These are phyloP conservation scores for Lasioglossum leucozonium DNA, from an alignment of 2,888 invertebrate genomes.

Conservation along the genomic window DNA sequence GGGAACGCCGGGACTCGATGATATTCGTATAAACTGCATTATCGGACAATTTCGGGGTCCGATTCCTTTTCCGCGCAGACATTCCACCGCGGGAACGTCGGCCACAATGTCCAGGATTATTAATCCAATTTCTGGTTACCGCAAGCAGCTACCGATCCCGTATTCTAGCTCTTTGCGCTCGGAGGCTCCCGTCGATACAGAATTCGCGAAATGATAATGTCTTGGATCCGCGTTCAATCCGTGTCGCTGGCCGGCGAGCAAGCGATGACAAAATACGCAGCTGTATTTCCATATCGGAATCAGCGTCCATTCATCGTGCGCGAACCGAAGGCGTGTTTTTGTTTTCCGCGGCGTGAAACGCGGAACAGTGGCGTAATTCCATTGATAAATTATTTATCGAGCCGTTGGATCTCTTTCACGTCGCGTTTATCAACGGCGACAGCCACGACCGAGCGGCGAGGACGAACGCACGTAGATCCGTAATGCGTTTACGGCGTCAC, in stretches of 20 bases:
- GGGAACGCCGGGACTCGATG: conserved; percentile 5
- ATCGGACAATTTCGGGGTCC: conserved; percentile 6
- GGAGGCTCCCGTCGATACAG: not conserved
- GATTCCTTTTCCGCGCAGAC: conserved; percentile 14
- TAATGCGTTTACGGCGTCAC: conserved; percentile 28
- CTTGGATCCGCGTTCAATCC: not conserved
- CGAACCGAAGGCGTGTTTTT: not conserved
- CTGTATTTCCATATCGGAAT: not conserved
- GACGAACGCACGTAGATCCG: not conserved
- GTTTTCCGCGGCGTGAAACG: not conserved
- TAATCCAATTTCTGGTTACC: not conserved
- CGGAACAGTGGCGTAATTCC: not conserved
- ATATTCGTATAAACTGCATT: conserved; percentile 22
- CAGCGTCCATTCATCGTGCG: not conserved
- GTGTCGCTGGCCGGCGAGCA: not conserved
- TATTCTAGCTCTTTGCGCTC: not conserved
- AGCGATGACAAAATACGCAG: not conserved
- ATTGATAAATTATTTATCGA: conserved; percentile 22
- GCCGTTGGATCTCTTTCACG: not conserved
- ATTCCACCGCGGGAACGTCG: not conserved
- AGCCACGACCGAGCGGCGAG: not conserved
- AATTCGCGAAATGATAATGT: not conserved
- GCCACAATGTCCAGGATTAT: not conserved
- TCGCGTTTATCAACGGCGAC: conserved; percentile 17
- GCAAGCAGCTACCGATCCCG: not conserved